These are phyloP conservation scores for Lineus longissimus DNA, from an alignment of 1,140 invertebrate species.

Conservation along the genomic window DNA sequence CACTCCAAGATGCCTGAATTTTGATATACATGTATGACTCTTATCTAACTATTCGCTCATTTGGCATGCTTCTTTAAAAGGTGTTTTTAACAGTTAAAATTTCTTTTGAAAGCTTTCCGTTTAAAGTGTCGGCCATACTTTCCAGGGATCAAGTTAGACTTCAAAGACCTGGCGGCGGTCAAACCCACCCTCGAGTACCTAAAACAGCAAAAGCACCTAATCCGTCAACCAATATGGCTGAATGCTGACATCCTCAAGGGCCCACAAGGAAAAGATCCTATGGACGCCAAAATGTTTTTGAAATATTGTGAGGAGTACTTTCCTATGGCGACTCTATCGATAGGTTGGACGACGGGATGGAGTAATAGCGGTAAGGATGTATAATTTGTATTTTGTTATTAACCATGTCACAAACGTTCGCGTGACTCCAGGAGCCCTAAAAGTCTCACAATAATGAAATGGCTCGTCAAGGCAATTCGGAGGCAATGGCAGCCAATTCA, in stretches of 20 bases:
- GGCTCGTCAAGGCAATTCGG: too few species aligned
- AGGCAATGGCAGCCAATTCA: too few species aligned
- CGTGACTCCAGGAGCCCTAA: too few species aligned
- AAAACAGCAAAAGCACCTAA: background rate
- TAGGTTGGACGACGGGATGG: slow-evolving; percentile 11
- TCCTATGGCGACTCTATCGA: slow-evolving; percentile 8
- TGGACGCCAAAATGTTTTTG: slow-evolving; percentile 6
- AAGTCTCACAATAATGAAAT: too few species aligned
- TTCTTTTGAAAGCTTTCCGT: too few species aligned
- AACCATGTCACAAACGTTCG: too few species aligned
- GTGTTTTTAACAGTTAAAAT: too few species aligned
- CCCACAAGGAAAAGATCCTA: background rate
- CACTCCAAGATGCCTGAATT: too few species aligned
- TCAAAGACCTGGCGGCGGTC: slow-evolving; percentile 5
- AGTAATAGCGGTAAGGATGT: background rate
- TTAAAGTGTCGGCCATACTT: background rate
- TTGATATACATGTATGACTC: too few species aligned
- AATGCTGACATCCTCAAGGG: slow-evolving; percentile 10
- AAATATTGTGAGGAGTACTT: background rate
- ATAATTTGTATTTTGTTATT: too few species aligned
- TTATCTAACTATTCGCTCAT: too few species aligned
- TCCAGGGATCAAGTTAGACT: slow-evolving; percentile 8
- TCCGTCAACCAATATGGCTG: slow-evolving; percentile 12
- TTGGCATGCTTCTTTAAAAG: too few species aligned
- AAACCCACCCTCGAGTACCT: background rate